Evolutionary conservation across 2,797 vertebrate genomes (phyloP).

Genomic region (Sphenodon punctatus): DNA sequence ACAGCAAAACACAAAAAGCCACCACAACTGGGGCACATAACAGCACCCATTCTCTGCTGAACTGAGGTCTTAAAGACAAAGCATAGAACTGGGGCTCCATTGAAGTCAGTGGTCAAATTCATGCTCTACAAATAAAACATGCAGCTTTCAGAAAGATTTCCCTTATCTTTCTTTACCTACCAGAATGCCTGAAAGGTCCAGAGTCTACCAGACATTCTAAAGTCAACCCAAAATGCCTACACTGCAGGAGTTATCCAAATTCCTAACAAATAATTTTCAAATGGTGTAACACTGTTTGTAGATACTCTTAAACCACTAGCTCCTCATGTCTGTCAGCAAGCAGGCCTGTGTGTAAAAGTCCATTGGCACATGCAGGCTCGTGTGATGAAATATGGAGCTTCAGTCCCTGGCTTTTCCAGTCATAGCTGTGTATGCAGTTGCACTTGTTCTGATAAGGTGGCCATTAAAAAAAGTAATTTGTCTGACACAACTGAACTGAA

Average conservation of each 20-base stretch:
- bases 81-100: too few relatives aligned
- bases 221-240: conserved; percentile 5
- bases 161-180: too few relatives aligned
- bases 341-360: conserved; percentile 45
- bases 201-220: conserved; percentile 1
- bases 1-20: too few relatives aligned
- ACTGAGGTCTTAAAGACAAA: not conserved
- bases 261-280: conserved; percentile 57
- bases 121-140: not conserved
- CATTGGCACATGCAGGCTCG: conserved; percentile 22
- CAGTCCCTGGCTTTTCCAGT: conserved; percentile 28
- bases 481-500: not conserved
- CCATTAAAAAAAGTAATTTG: not conserved
- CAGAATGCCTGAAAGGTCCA: too few relatives aligned
- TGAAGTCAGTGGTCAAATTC: too few relatives aligned
- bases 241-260: conserved; percentile 48
- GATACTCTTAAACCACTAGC: conserved; percentile 53
- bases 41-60: not conserved
- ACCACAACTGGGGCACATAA: not conserved
- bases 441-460: not conserved
- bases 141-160: conserved; percentile 18
- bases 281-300: conserved; percentile 64
- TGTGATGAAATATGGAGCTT: conserved; percentile 4
- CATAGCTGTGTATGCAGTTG: conserved; percentile 5
- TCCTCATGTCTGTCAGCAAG: conserved; percentile 59